Conservation (phyloP, 2,888 invertebrate genomes). For the Zele albiditarsus region DNA sequence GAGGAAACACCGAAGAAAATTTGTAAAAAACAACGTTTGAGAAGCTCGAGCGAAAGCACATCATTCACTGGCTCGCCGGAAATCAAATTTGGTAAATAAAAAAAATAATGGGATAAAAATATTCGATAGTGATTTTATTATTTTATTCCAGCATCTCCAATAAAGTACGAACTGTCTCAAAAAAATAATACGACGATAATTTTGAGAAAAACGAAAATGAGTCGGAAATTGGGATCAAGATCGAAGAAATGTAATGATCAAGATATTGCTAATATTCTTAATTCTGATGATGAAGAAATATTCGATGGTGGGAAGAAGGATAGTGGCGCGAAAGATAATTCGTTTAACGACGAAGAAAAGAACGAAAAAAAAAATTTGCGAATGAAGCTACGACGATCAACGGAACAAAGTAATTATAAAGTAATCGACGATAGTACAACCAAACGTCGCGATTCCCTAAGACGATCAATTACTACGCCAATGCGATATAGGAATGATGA, state of each 20-base stretch:
- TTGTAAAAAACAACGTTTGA: conserved; percentile 32
- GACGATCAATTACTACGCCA: conserved; percentile 32
- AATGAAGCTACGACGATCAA: conserved; percentile 57
- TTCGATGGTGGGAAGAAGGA: conserved; percentile 18
- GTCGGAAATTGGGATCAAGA: conserved; percentile 25
- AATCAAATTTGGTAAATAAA: conserved; percentile 45
- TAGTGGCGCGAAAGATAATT: not conserved
- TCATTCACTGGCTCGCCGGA: conserved; percentile 46
- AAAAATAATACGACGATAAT: conserved; percentile 43
- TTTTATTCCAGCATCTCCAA: conserved; percentile 48
- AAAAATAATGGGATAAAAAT: not conserved
- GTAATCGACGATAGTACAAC: conserved; percentile 47
- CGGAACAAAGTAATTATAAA: conserved; percentile 61
- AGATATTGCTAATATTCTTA: conserved; percentile 33
- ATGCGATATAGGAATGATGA: conserved; percentile 34
- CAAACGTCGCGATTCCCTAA: conserved; percentile 33
- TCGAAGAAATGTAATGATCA: conserved; percentile 40
- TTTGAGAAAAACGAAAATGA: conserved; percentile 49
- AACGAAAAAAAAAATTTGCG: conserved; percentile 44
- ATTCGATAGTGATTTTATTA: not conserved
- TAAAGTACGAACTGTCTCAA: conserved; percentile 46
- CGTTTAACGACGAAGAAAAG: not conserved
- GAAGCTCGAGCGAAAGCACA: conserved; percentile 41
- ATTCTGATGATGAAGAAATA: conserved; percentile 37
- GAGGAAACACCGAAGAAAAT: not conserved